These are phyloP conservation scores for Laupala kohalensis DNA, from an alignment of 1,140 invertebrate species.

Conservation along the genomic window DNA sequence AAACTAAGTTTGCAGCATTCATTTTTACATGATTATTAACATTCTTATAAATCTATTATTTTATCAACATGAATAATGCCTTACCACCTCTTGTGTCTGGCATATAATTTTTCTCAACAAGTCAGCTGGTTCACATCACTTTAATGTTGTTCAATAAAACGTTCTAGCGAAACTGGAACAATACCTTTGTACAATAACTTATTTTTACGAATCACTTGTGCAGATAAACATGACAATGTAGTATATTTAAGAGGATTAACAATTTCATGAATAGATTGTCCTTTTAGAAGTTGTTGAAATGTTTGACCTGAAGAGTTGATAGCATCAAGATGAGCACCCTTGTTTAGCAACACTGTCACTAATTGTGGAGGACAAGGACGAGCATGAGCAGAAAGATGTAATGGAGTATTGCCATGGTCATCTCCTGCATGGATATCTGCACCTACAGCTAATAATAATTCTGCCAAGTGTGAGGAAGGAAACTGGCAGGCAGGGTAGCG, in stretches of 20 bases:
- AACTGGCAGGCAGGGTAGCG: slow-evolving; percentile 64
- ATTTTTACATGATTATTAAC: background rate
- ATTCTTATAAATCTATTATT: background rate
- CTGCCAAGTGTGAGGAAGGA: slow-evolving; percentile 56
- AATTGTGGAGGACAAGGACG: slow-evolving; percentile 46
- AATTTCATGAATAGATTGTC: slow-evolving; percentile 44
- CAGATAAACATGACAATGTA: slow-evolving; percentile 66
- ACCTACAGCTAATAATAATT: slow-evolving; percentile 67
- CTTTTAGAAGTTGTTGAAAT: slow-evolving; percentile 51
- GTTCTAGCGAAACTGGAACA: slow-evolving; percentile 39
- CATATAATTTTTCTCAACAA: background rate
- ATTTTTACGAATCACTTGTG: slow-evolving; percentile 54
- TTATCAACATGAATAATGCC: background rate
- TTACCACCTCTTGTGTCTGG: background rate
- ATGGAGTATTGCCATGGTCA: slow-evolving; percentile 47
- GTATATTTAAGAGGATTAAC: slow-evolving; percentile 69
- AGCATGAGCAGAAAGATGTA: slow-evolving; percentile 57
- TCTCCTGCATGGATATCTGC: slow-evolving; percentile 53
- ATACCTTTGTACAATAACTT: slow-evolving; percentile 43
- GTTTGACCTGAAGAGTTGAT: slow-evolving; percentile 67
- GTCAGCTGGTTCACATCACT: background rate
- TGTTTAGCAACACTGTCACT: slow-evolving; percentile 51
- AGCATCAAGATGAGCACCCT: slow-evolving; percentile 78
- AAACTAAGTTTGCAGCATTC: background rate
- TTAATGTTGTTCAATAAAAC: slow-evolving; percentile 39